Evolutionary conservation across 1,140 invertebrate genomes (phyloP), one percentile per base, ranked within the genome.

Genomic region (Ceratina calcarata): DNA sequence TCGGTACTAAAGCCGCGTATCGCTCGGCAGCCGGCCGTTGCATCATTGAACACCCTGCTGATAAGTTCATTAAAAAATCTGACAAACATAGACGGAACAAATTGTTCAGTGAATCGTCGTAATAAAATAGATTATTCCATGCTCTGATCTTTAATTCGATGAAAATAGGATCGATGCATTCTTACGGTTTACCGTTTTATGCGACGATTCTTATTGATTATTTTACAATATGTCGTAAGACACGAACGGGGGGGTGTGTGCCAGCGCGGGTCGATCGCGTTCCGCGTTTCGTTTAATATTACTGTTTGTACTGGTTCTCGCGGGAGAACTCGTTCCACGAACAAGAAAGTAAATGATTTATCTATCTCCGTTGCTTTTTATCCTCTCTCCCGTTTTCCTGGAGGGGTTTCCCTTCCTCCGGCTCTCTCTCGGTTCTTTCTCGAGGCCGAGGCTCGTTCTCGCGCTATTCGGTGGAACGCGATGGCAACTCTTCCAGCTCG

Each of bases 261-360:
- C 37, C 37, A 6, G 37, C 37, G 10, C 37, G 55, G 55, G 55
- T 57, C 20, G 55, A 16, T 65, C 61, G 15, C 16, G 20, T 37
- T n/a, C 24, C 53, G 53, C n/a, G 58, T 37, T 68, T 27, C 55
- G 18, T 76, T 27, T 20, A 16, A 45, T 77, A 70, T 55, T 53
- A 53, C 18, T 37, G 49, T 78, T 45, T 18, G 49, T 55, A 27
- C 12, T 45, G 71, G 53, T 80, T 53, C 62, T 75, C 61, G 71
- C 58, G 55, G 22, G 58, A 20, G 67, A 78, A 72, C 68, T 72
- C 76, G 76, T 78, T 78, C 76, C 76, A 65, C 60, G 68, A 78
- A 78, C 68, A 55, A 57, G 68, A 78, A 78, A 72, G 68, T 78
- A 78, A 72, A 78, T 71, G 76, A 78, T 75, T 80, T 80, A 72